Evolutionary conservation across 2,888 invertebrate species (phyloP), one percentile per base, ranked within the genome.

Genomic region (Tenthredo distinguenda): DNA sequence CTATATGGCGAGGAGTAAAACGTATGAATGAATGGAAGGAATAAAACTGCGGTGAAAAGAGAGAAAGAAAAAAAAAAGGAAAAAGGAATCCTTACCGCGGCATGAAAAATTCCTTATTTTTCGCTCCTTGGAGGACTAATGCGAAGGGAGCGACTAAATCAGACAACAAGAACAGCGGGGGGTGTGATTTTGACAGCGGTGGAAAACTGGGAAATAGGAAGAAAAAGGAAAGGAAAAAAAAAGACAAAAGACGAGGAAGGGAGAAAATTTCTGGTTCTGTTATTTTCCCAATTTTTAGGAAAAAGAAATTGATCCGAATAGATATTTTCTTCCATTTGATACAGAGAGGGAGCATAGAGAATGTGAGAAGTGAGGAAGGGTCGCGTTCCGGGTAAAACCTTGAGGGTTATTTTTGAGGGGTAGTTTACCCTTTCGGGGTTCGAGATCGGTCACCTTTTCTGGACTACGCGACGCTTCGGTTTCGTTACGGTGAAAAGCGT

Each of bases 361-460:
- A 68, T 34, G 34, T 34, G 6, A 6, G 40, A 34, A 34, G 40
- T 26, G 21, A 26, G 62, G 18, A 68, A 40, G 21, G 40, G 43
- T 26, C n/a, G 31, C 9, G 12, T 34, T 62, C 18, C n/a, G 47
- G 74, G 40, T 74, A 5, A 47, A 74, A 47, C 74, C 43, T 68
- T 68, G 31, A 68, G 68, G 68, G 68, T 31, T 68, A 68, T 68
- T 34, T 62, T 62, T 43, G 26, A 21, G 43, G 72, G 74, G 68
- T 68, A 15, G 74, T n/a, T 43, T 21, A 43, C 68, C 68, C 68
- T 34, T 43, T 74, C 43, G 72, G 72, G 55, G 18, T 4, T 18
- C 26, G 31, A 55, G 50, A 47, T 81, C 81, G 81, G 81, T 81
- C 81, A 81, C 81, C 81, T 81, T 62, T 62, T 34, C 81, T 81